phyloP scores from a whole-genome alignment of 2,888 invertebrate genomes.

The Leptinotarsa juncta region DNA sequence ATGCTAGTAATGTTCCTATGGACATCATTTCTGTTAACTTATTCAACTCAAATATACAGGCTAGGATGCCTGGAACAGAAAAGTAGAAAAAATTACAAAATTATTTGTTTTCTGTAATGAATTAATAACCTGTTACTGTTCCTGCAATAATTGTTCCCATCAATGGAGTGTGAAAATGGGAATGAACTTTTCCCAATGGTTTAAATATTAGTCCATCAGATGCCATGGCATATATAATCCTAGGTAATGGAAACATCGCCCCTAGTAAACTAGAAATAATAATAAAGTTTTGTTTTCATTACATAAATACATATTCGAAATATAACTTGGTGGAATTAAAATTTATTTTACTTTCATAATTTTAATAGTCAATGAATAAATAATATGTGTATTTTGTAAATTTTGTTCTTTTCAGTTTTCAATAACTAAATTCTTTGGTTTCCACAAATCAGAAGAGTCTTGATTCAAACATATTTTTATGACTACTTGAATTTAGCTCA shows the following conservation, averaged over 20 bases:
- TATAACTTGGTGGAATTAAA: no score
- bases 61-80: constrained; percentile 74
- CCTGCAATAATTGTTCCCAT: constrained; percentile 36
- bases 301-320: neutral
- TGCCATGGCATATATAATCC: constrained; percentile 91
- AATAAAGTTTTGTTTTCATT: constrained; percentile 5
- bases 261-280: constrained; percentile 77
- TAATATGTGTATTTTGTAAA: no score
- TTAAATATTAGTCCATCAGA: constrained; percentile 85
- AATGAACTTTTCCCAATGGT: constrained; percentile 79
- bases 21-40: constrained; percentile 92
- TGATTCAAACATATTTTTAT: no score
- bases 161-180: constrained; percentile 80
- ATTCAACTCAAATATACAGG: constrained; percentile 84
- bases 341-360: no score
- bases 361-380: no score
- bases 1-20: constrained; percentile 87
- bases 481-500: no score
- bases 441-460: no score
- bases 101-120: neutral
- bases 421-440: no score
- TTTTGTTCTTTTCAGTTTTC: no score
- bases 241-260: constrained; percentile 86
- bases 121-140: constrained; percentile 36
- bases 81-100: neutral